These are phyloP conservation scores for Parotocinclus haroldoi DNA, from an alignment of 2,797 vertebrate genomes.

Conservation along the genomic window DNA sequence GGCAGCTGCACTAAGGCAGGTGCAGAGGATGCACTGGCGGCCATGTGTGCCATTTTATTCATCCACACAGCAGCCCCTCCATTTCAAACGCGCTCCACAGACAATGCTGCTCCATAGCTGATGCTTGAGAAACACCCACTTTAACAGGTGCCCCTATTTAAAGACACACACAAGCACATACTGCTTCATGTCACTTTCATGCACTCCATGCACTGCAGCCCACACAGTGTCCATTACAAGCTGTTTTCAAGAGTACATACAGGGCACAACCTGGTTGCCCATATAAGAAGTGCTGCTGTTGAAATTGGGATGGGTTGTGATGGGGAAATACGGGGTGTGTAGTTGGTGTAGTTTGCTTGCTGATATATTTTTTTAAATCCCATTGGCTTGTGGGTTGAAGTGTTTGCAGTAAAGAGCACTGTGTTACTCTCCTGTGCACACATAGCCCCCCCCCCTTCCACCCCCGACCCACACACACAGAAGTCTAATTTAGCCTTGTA, in stretches of 20 bases:
- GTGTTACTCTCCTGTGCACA: conserved; percentile 7
- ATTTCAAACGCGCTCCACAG: conserved; percentile 21
- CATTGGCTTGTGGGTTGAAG: neutral
- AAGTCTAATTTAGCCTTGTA: conserved; percentile 37
- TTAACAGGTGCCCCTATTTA: conserved; percentile 63
- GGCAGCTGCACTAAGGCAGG: conserved; percentile 59
- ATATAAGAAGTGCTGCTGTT: conserved; percentile 22
- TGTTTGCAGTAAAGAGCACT: conserved; percentile 33
- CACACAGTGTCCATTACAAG: conserved; percentile 23
- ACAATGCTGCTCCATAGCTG: conserved; percentile 23
- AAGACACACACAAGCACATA: conserved; percentile 49
- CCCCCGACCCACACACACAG: conserved; percentile 16
- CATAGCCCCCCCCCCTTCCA: neutral
- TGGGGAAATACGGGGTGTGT: too few species aligned
- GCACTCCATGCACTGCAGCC: conserved; percentile 27
- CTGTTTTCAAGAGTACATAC: conserved; percentile 31
- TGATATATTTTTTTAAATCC: conserved; percentile 14
- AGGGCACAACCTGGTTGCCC: conserved; percentile 30
- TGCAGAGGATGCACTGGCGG: conserved; percentile 46
- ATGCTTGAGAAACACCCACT: conserved; percentile 53
- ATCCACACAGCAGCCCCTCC: conserved; percentile 21
- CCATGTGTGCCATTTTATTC: conserved; percentile 19
- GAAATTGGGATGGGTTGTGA: conserved; percentile 5
- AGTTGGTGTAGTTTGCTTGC: neutral
- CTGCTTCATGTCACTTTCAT: conserved; percentile 48